Evolutionary conservation across 2,888 invertebrate genomes (phyloP).

Genomic region (Aspidiotus rigidus): DNA sequence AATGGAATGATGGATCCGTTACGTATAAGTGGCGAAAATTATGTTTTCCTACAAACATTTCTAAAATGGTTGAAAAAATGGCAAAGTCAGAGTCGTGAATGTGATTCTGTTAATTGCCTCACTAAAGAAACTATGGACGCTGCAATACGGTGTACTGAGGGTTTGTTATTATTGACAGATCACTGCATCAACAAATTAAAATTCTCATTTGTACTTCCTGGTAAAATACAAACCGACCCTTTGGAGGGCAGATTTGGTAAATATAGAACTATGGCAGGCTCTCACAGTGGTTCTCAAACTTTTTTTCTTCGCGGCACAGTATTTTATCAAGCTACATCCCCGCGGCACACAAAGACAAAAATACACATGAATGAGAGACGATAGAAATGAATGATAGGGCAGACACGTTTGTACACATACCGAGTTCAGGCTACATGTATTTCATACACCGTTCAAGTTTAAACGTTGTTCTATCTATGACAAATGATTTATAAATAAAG

Average conservation of each 20-base stretch:
- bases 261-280: background rate
- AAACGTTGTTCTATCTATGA: too few relatives aligned
- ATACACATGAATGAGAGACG: too few relatives aligned
- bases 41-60: background rate
- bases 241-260: constrained; percentile 6
- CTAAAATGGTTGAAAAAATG: background rate
- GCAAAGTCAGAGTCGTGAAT: background rate
- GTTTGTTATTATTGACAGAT: background rate
- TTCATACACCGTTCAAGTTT: too few relatives aligned
- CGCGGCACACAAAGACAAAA: too few relatives aligned
- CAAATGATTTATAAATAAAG: too few relatives aligned
- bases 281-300: too few relatives aligned
- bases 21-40: background rate
- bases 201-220: background rate
- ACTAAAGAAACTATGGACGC: background rate
- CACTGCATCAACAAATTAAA: background rate
- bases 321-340: too few relatives aligned
- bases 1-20: background rate
- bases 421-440: too few relatives aligned
- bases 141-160: background rate
- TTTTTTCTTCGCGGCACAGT: too few relatives aligned
- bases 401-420: too few relatives aligned
- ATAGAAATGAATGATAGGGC: too few relatives aligned
- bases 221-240: background rate
- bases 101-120: background rate